Percentiles rank a stretch among this genome's conserved stretches.
Conservation (phyloP, 2,888 invertebrate genomes). For the Spodoptera picta region DNA sequence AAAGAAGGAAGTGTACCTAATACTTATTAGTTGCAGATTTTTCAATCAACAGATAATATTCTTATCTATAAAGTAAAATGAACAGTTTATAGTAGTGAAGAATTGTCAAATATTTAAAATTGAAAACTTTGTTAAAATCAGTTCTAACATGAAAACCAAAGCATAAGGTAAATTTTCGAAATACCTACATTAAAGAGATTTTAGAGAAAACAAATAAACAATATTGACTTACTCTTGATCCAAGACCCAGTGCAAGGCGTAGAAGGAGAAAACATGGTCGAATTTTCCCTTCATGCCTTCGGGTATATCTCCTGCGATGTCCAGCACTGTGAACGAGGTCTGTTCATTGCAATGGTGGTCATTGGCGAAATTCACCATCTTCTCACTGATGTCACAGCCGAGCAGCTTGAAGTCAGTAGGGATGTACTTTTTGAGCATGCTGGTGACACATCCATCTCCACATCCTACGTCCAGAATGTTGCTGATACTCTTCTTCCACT, state of each 20-base stretch:
- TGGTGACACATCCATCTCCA: constrained; percentile 92
- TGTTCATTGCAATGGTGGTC: constrained; percentile 79
- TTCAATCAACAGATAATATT: no score
- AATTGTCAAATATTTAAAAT: no score
- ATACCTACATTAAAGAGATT: neutral
- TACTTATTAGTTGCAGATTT: no score
- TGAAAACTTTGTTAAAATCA: no score
- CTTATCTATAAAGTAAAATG: no score
- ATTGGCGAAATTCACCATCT: constrained; percentile 91
- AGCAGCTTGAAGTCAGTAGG: constrained; percentile 85
- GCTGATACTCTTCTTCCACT: constrained; percentile 83
- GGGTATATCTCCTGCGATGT: constrained; percentile 88
- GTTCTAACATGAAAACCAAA: no score
- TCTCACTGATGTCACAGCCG: constrained; percentile 91
- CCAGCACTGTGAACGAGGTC: constrained; percentile 85
- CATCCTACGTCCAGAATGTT: constrained; percentile 91
- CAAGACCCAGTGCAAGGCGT: constrained; percentile 93
- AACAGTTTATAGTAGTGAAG: no score
- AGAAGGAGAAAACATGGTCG: constrained; percentile 92
- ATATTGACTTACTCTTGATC: constrained; percentile 89
- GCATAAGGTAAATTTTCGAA: no score
- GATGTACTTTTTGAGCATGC: constrained; percentile 89
- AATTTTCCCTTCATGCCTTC: constrained; percentile 84
- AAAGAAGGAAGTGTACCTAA: no score
- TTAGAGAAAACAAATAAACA: constrained; percentile 8